A percentile compares a stretch with the other conserved stretches of the same genome.
phyloP scores from a whole-genome alignment of 2,113 vertebrate species.

The Megalops atlanticus region DNA sequence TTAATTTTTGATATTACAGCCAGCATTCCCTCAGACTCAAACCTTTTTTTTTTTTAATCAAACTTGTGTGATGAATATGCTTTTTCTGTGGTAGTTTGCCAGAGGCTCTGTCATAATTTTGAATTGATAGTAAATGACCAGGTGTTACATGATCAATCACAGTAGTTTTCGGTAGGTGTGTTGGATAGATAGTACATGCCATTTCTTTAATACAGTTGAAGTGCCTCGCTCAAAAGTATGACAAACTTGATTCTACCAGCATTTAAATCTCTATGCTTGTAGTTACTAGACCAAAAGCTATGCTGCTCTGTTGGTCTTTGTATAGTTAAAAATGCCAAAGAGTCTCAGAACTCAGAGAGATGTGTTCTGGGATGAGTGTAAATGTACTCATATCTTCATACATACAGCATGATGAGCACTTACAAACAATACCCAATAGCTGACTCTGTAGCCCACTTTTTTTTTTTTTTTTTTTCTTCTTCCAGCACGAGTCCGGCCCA shows the following conservation, averaged over 20 bases:
- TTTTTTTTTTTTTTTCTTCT: too few relatives aligned
- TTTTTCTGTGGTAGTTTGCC: neutral
- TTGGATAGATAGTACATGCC: neutral
- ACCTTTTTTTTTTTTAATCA: neutral
- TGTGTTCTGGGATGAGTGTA: too few relatives aligned
- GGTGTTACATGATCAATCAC: neutral
- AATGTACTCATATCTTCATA: neutral
- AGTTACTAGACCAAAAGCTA: too few relatives aligned
- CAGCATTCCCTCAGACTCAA: too few relatives aligned
- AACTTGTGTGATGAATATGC: neutral
- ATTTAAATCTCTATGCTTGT: too few relatives aligned
- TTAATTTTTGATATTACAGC: neutral
- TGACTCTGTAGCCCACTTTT: constrained; percentile 36
- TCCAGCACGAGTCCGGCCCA: constrained; percentile 95
- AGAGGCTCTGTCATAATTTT: neutral
- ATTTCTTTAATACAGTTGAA: neutral
- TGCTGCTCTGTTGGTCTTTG: too few relatives aligned
- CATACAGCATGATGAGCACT: neutral
- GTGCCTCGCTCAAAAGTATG: too few relatives aligned
- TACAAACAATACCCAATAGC: neutral
- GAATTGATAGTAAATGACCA: neutral
- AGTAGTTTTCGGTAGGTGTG: neutral
- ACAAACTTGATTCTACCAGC: too few relatives aligned
- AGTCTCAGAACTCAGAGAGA: too few relatives aligned
- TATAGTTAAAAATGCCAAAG: too few relatives aligned